Evolutionary conservation across 2,888 invertebrate genomes (phyloP).

Genomic region (Odiellus spinosus): DNA sequence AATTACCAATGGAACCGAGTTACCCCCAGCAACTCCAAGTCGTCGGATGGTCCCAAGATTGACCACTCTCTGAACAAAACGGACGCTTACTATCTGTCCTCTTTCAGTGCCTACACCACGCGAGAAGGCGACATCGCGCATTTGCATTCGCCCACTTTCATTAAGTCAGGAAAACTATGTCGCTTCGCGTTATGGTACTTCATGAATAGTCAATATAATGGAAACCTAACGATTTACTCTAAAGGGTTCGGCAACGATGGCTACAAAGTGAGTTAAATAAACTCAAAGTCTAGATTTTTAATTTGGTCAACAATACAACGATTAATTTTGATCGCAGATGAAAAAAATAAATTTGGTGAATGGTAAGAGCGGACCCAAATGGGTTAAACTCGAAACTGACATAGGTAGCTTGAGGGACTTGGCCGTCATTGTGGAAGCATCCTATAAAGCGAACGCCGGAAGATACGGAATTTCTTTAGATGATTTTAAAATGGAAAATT

Average conservation of each 20-base stretch:
- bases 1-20: neutral
- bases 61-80: constrained; percentile 9
- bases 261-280: constrained; percentile 3
- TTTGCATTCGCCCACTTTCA: constrained; percentile 8
- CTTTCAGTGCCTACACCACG: too few relatives aligned
- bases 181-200: constrained; percentile 10
- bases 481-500: constrained; percentile 5
- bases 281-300: too few relatives aligned
- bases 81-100: constrained; percentile 3
- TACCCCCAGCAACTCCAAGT: neutral
- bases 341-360: too few relatives aligned
- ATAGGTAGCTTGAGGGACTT: neutral
- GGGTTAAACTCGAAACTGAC: too few relatives aligned
- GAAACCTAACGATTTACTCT: constrained; percentile 5
- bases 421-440: neutral
- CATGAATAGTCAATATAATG: neutral
- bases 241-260: neutral
- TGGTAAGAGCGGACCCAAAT: too few relatives aligned
- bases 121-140: constrained; percentile 5
- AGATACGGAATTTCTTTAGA: constrained; percentile 2
- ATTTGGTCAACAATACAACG: too few relatives aligned
- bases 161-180: constrained; percentile 8
- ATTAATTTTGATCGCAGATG: too few relatives aligned
- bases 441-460: neutral
- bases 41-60: neutral